A percentile compares a stretch with the other conserved stretches of the same genome.
phyloP scores from a whole-genome alignment of 2,113 vertebrate genomes.

The Tapirus terrestris region DNA sequence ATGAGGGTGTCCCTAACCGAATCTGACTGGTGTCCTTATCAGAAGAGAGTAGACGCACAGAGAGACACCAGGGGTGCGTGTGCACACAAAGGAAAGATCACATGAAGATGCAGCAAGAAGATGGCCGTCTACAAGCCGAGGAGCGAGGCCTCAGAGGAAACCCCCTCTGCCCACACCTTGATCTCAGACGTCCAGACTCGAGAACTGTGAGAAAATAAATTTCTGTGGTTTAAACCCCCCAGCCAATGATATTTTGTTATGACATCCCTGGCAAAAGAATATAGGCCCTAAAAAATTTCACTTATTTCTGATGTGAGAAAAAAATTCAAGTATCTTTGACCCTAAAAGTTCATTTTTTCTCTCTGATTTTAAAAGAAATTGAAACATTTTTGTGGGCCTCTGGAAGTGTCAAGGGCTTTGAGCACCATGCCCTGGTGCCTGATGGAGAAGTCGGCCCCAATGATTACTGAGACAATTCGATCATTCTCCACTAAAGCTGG shows the following conservation, averaged over 20 bases:
- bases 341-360: not conserved
- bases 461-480: rapidly evolving
- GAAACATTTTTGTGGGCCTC: not conserved
- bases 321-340: not conserved
- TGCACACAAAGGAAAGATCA: not conserved
- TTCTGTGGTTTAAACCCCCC: not conserved
- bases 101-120: rapidly evolving
- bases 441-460: rapidly evolving
- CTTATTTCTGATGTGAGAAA: not conserved
- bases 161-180: rapidly evolving
- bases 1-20: rapidly evolving
- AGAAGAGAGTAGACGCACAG: not conserved
- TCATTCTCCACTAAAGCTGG: rapidly evolving
- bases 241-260: not conserved
- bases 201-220: not conserved
- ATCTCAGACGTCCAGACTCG: not conserved
- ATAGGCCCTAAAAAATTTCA: rapidly evolving
- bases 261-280: not conserved
- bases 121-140: rapidly evolving
- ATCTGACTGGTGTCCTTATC: not conserved
- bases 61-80: rapidly evolving
- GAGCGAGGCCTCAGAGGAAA: not conserved
- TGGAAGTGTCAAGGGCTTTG: not conserved
- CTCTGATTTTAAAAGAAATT: not conserved
- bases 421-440: too few species aligned